A percentile compares a stretch with the other conserved stretches of the same genome.
phyloP scores from a whole-genome alignment of 2,888 invertebrate species.

The Agrochola macilenta region DNA sequence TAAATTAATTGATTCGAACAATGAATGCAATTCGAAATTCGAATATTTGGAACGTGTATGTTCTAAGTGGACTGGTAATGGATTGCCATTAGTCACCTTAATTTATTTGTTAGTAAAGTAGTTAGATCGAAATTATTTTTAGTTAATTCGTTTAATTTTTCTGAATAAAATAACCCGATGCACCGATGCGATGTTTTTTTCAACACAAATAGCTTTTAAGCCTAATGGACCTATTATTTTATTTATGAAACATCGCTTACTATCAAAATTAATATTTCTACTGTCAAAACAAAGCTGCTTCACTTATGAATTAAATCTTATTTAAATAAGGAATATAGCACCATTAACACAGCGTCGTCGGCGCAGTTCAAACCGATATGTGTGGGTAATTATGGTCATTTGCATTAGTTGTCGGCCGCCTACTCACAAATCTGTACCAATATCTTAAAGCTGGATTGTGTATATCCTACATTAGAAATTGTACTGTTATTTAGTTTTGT shows the following conservation, averaged over 20 bases:
- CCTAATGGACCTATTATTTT: background rate
- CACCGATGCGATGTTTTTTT: no score
- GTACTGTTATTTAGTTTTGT: background rate
- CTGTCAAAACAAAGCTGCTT: background rate
- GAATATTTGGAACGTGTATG: slow-evolving; percentile 43
- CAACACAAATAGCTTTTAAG: no score
- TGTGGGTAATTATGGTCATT: slow-evolving; percentile 50
- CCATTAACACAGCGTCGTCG: slow-evolving; percentile 17
- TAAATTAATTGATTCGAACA: slow-evolving; percentile 58
- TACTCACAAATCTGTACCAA: slow-evolving; percentile 27
- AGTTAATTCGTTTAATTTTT: no score
- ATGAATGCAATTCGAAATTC: slow-evolving; percentile 33
- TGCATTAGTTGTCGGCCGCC: slow-evolving; percentile 51
- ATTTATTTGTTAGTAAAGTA: slow-evolving; percentile 20
- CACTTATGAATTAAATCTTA: background rate
- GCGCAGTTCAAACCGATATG: slow-evolving; percentile 19
- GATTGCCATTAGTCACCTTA: background rate
- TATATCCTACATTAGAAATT: background rate
- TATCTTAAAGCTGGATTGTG: slow-evolving; percentile 31
- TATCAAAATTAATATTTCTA: background rate
- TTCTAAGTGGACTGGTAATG: slow-evolving; percentile 26
- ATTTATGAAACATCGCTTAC: background rate
- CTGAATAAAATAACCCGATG: background rate
- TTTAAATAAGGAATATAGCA: slow-evolving; percentile 22
- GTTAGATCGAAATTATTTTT: background rate